phyloP scores from a whole-genome alignment of 2,797 vertebrate species.

The Catostomus latipinnis region DNA sequence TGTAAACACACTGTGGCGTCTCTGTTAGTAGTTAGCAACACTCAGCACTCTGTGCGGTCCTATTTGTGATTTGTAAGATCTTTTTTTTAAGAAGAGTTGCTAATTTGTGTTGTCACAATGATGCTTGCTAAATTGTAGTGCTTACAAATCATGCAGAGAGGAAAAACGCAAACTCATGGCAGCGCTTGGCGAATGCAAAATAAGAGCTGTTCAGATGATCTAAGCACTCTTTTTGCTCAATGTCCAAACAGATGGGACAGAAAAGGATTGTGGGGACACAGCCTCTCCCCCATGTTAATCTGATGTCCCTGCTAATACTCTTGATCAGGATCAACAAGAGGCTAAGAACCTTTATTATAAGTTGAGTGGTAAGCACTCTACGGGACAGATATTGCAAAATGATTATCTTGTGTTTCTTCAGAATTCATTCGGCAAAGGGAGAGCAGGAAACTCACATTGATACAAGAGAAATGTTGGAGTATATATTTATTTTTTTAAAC shows the following conservation, averaged over 20 bases:
- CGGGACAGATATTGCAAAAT: background rate
- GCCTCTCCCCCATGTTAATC: slow-evolving; percentile 31
- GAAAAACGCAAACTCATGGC: too few relatives aligned
- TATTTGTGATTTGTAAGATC: slow-evolving; percentile 26
- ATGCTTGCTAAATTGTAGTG: background rate
- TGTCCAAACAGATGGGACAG: slow-evolving; percentile 26
- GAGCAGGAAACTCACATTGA: background rate
- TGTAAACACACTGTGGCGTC: slow-evolving; percentile 1
- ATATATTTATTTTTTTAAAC: background rate
- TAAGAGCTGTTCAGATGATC: slow-evolving; percentile 5
- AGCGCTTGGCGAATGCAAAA: background rate
- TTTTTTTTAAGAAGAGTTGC: slow-evolving; percentile 23
- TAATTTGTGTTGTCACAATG: slow-evolving; percentile 31
- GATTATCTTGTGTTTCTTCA: background rate
- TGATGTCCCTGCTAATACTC: slow-evolving; percentile 34
- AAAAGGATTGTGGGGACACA: slow-evolving; percentile 6
- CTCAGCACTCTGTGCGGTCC: background rate
- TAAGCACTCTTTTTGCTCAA: background rate
- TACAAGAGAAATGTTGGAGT: background rate
- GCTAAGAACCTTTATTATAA: slow-evolving; percentile 29
- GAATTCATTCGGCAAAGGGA: background rate
- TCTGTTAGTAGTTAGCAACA: background rate
- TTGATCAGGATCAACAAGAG: slow-evolving; percentile 23
- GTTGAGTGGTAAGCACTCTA: background rate
- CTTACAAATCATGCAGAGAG: background rate